These are phyloP conservation scores for Poecilia wingei DNA, from an alignment of 2,797 vertebrate species.

Conservation along the genomic window DNA sequence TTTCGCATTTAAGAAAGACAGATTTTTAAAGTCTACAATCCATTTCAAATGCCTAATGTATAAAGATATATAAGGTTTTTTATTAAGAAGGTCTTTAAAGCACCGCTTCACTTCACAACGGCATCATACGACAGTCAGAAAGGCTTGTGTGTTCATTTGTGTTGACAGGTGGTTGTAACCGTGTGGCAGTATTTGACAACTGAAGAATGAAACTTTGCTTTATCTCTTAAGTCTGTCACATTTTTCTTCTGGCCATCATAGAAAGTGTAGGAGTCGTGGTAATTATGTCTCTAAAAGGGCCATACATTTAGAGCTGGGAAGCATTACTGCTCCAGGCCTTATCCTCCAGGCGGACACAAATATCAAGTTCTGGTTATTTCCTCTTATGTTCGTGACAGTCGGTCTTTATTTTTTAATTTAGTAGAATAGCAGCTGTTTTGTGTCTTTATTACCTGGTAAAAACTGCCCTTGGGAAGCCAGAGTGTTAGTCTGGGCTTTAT, in stretches of 20 bases:
- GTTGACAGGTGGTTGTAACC: neutral
- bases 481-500: conserved; percentile 4
- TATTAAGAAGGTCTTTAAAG: neutral
- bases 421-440: conserved; percentile 23
- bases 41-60: neutral
- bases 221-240: neutral
- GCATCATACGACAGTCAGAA: neutral
- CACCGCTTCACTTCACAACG: neutral
- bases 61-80: neutral
- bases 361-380: neutral
- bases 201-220: neutral
- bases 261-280: neutral
- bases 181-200: conserved; percentile 9
- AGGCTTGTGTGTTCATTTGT: neutral
- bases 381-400: conserved; percentile 16
- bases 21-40: neutral
- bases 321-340: neutral
- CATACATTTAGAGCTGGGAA: neutral
- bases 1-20: neutral
- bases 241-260: neutral
- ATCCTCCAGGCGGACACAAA: neutral
- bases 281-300: neutral
- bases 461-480: conserved; percentile 15
- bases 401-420: conserved; percentile 18
- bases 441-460: conserved; percentile 20